Percentiles rank a stretch among this genome's conserved stretches.
phyloP scores from a whole-genome alignment of 1,140 invertebrate species.

The Campodea augens region DNA sequence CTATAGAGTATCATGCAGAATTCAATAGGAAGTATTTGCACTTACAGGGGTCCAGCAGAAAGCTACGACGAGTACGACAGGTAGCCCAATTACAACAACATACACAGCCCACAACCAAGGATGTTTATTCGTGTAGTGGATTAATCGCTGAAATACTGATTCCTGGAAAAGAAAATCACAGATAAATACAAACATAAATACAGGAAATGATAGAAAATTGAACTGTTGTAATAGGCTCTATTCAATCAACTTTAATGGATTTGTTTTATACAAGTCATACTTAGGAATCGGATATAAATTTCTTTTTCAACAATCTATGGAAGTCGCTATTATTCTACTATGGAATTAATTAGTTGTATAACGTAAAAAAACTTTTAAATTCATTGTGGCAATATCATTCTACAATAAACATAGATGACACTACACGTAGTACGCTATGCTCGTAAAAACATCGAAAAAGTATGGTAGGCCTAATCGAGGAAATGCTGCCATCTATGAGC shows the following conservation, averaged over 20 bases:
- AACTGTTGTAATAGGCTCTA: neutral
- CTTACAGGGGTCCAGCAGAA: conserved; percentile 47
- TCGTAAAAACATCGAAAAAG: too few relatives aligned
- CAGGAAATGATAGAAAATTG: conserved; percentile 5
- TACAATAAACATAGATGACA: too few relatives aligned
- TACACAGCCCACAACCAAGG: conserved; percentile 83
- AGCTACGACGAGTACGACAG: conserved; percentile 47
- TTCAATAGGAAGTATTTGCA: conserved; percentile 5
- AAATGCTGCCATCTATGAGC: too few relatives aligned
- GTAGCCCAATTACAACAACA: conserved; percentile 55
- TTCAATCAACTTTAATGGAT: neutral
- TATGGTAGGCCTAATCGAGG: too few relatives aligned
- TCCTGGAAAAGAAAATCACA: conserved; percentile 37
- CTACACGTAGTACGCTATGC: too few relatives aligned
- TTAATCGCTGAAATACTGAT: conserved; percentile 53
- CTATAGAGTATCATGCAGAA: conserved; percentile 4
- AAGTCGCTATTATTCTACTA: too few relatives aligned
- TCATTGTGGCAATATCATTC: too few relatives aligned
- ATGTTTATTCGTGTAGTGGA: conserved; percentile 64
- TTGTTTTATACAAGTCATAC: too few relatives aligned
- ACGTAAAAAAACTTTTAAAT: too few relatives aligned
- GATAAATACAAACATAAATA: conserved; percentile 12
- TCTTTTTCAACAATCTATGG: too few relatives aligned
- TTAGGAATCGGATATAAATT: too few relatives aligned
- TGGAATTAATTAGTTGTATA: too few relatives aligned